Percentiles rank a stretch among this genome's conserved stretches.
Conservation (phyloP, 2,113 vertebrate genomes). For the Thunnus thynnus region DNA sequence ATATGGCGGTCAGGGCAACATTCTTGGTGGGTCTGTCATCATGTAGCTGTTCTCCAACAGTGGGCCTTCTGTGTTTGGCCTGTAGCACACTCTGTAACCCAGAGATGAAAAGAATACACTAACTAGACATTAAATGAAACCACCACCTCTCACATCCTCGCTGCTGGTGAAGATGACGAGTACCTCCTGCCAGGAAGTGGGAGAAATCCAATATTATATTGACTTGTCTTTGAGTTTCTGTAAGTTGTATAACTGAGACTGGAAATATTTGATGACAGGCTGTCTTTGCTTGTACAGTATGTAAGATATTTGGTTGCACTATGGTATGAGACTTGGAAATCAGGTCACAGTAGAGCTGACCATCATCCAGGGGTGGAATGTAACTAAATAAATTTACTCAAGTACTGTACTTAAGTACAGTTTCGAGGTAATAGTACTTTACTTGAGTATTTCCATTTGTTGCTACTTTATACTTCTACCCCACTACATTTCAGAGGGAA, state of each 20-base stretch:
- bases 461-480: too few relatives aligned
- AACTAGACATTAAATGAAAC: slow-evolving; percentile 74
- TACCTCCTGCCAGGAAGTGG: slow-evolving; percentile 50
- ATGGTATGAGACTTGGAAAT: slow-evolving; percentile 7
- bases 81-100: slow-evolving; percentile 62
- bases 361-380: background rate
- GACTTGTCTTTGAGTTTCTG: slow-evolving; percentile 37
- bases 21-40: slow-evolving; percentile 84
- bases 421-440: too few relatives aligned
- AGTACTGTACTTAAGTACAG: too few relatives aligned
- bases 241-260: slow-evolving; percentile 15
- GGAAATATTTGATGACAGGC: slow-evolving; percentile 29
- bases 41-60: slow-evolving; percentile 72
- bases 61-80: slow-evolving; percentile 74
- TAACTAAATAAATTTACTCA: too few relatives aligned
- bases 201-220: slow-evolving; percentile 57
- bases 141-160: slow-evolving; percentile 52
- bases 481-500: too few relatives aligned
- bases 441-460: too few relatives aligned
- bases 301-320: background rate
- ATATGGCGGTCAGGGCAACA: slow-evolving; percentile 78
- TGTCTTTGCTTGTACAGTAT: background rate
- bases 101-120: slow-evolving; percentile 68
- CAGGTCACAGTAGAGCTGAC: background rate
- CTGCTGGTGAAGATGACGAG: slow-evolving; percentile 31